These are phyloP conservation scores for Camelus bactrianus DNA, from an alignment of 2,113 vertebrate genomes.

Conservation along the genomic window DNA sequence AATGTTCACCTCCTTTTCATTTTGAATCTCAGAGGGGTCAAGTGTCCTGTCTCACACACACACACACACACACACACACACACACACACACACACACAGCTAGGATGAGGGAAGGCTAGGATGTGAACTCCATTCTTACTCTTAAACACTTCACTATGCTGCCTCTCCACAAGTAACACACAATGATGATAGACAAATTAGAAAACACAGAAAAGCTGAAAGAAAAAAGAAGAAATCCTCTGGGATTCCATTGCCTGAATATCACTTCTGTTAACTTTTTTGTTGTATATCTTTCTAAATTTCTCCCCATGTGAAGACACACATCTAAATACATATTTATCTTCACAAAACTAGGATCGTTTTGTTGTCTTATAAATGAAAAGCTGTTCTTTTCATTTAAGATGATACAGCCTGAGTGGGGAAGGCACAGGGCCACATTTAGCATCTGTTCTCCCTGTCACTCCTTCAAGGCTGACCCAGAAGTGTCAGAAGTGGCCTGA, in stretches of 20 bases:
- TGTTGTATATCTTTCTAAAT: neutral
- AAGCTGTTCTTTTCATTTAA: neutral
- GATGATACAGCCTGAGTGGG: neutral
- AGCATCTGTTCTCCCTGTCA: neutral
- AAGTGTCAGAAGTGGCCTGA: neutral
- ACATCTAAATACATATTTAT: neutral
- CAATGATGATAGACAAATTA: neutral
- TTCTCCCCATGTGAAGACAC: neutral
- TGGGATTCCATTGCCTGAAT: neutral
- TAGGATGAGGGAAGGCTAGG: neutral
- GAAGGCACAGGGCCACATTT: neutral
- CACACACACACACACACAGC: too few species aligned
- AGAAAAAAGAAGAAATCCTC: neutral
- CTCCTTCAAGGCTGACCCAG: neutral
- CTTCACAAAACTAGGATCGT: neutral
- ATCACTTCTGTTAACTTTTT: neutral
- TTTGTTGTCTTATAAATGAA: neutral
- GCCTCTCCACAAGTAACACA: neutral
- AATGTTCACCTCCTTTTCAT: neutral
- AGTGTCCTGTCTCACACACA: neutral
- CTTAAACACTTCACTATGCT: neutral
- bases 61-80: too few species aligned
- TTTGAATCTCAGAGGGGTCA: neutral
- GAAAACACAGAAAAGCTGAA: neutral
- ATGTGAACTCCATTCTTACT: neutral